Conservation (phyloP, 1,140 invertebrate genomes). For the Panulirus ornatus region DNA sequence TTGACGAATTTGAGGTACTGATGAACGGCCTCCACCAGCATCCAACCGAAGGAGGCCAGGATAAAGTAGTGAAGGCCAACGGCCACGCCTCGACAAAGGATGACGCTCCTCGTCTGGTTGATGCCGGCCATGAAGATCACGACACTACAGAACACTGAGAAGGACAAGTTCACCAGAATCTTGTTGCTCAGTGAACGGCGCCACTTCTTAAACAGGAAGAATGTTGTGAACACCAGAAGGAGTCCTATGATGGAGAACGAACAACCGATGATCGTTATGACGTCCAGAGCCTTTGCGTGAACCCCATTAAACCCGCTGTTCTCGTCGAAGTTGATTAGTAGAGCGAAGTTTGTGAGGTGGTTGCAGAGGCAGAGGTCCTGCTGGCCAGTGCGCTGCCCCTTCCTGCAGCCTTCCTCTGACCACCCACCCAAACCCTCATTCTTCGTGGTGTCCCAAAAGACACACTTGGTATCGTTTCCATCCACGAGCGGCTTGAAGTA, state of each 20-base stretch:
- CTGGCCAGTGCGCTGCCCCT: slow-evolving; percentile 22
- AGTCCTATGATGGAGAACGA: slow-evolving; percentile 75
- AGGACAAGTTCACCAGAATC: slow-evolving; percentile 76
- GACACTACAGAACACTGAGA: slow-evolving; percentile 75
- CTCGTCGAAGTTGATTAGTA: slow-evolving; percentile 76
- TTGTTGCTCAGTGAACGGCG: slow-evolving; percentile 75
- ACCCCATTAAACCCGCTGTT: slow-evolving; percentile 9
- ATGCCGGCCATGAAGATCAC: slow-evolving; percentile 75
- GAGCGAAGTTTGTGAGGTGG: slow-evolving; percentile 75
- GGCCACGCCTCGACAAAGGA: slow-evolving; percentile 76
- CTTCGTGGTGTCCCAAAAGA: slow-evolving; percentile 75
- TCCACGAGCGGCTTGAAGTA: slow-evolving; percentile 48
- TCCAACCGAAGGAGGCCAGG: slow-evolving; percentile 80
- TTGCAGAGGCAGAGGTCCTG: slow-evolving; percentile 75
- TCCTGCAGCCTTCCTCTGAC: slow-evolving; percentile 74
- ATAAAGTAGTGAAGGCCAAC: slow-evolving; percentile 79
- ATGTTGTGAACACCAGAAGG: slow-evolving; percentile 75
- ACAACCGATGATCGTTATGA: slow-evolving; percentile 76
- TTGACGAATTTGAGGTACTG: slow-evolving; percentile 80
- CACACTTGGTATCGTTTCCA: slow-evolving; percentile 74
- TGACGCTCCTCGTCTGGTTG: slow-evolving; percentile 65
- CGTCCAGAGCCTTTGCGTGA: slow-evolving; percentile 68
- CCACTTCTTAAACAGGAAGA: slow-evolving; percentile 76
- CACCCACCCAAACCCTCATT: slow-evolving; percentile 72
- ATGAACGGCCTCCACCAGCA: slow-evolving; percentile 80